Evolutionary conservation across 2,888 invertebrate species (phyloP), one percentile per base, ranked within the genome.

Genomic region (Campopleginae sp.): DNA sequence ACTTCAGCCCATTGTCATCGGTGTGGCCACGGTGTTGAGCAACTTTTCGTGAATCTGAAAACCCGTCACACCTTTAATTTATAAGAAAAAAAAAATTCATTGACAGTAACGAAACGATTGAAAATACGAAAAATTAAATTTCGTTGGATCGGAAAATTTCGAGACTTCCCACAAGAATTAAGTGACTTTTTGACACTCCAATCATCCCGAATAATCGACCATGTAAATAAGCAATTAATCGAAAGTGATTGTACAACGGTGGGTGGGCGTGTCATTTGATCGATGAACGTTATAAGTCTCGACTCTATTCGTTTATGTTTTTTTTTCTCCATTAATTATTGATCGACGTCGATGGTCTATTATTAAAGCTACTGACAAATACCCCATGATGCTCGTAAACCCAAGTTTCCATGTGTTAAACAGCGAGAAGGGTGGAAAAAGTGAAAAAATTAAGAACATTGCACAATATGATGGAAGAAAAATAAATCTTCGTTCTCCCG

Each of bases 1-100:
- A 85, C 88, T 92, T 92, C 92, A 92, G 91, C 92, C 92, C 92
- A 92, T 92, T 90, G 91, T 92, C 90, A 90, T 89, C 89, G 74
- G 86, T 88, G 82, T 88, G 77, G 76, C 80, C 86, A 82, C 81
- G 86, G 86, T 87, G 79, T 88, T 85, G 77, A 81, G 78, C 88
- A 88, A 87, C 84, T 88, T 88, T 87, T 84, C 86, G 84, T 63
- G 61, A 72, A 88, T 84, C 90, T 89, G 87, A 42, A 84, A 84
- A 44, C 46, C 44, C 58, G 27, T n/a, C 27, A 23, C 10, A 31
- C 31, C 31, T 48, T n/a, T n/a, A 65, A 63, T 33, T 33, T 10
- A 17, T 61, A 31, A 14, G 31, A 61, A 33, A 17, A 14, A 10
- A 6, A 0, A 17, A 14, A 61, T 33, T 6, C 1, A 0, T 4